Evolutionary conservation across 2,888 invertebrate species (phyloP).

Genomic region (Agonum fuliginosum): DNA sequence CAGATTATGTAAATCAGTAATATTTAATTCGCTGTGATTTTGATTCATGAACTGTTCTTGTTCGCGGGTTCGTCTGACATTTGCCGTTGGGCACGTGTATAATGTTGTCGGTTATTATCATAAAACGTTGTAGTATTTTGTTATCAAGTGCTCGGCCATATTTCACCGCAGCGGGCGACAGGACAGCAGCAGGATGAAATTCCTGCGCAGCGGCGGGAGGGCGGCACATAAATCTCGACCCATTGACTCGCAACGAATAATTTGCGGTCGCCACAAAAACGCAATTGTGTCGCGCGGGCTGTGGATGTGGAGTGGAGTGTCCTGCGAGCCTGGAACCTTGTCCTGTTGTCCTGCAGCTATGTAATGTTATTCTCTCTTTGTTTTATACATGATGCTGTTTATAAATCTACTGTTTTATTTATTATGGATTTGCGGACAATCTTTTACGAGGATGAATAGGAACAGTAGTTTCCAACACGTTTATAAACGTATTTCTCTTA

Average conservation of each 20-base stretch:
- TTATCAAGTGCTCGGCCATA: slow-evolving; percentile 48
- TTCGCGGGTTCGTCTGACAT: background rate
- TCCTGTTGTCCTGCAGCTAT: background rate
- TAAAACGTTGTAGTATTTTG: slow-evolving; percentile 48
- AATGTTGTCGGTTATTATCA: slow-evolving; percentile 48
- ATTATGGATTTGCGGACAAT: background rate
- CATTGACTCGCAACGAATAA: slow-evolving; percentile 49
- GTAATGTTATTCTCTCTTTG: slow-evolving; percentile 25
- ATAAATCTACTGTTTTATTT: slow-evolving; percentile 19
- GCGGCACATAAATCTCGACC: slow-evolving; percentile 44
- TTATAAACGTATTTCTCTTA: too few relatives aligned
- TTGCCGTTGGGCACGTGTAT: slow-evolving; percentile 28
- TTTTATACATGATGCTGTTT: background rate
- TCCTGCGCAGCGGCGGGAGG: slow-evolving; percentile 41
- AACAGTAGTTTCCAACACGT: background rate
- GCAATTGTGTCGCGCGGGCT: slow-evolving; percentile 42
- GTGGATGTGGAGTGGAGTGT: too few relatives aligned
- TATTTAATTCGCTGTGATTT: too few relatives aligned
- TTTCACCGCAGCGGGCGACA: slow-evolving; percentile 30
- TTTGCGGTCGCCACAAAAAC: slow-evolving; percentile 54
- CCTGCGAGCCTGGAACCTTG: background rate
- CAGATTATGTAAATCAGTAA: too few relatives aligned
- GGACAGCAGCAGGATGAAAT: slow-evolving; percentile 34
- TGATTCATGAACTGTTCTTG: slow-evolving; percentile 38
- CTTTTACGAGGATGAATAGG: background rate